Conservation (phyloP, 1,140 invertebrate genomes). For the Drosophila sucinea region DNA sequence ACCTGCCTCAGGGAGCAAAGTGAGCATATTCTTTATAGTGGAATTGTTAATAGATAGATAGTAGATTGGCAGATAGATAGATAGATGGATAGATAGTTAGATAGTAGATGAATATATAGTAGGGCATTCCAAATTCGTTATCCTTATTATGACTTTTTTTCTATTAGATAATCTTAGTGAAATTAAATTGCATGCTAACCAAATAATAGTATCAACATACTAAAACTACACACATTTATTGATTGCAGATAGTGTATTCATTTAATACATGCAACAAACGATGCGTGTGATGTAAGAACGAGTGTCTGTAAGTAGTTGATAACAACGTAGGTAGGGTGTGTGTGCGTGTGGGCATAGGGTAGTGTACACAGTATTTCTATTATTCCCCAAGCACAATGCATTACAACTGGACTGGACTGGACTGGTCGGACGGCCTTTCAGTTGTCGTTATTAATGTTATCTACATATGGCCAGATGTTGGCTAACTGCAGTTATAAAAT, state of each 20-base stretch:
- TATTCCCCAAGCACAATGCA: background rate
- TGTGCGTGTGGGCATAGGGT: background rate
- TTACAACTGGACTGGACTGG: background rate
- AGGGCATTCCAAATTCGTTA: background rate
- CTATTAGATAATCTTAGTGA: background rate
- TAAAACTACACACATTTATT: constrained; percentile 26
- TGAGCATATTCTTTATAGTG: too few species aligned
- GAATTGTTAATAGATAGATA: too few species aligned
- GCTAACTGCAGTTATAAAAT: constrained; percentile 17
- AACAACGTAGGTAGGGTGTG: background rate
- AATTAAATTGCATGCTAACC: constrained; percentile 11
- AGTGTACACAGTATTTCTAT: constrained; percentile 3
- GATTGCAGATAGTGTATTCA: constrained; percentile 8
- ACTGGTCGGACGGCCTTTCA: constrained; percentile 6
- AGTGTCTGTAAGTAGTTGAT: constrained; percentile 1
- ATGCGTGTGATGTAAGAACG: background rate
- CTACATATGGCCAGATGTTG: constrained; percentile 36
- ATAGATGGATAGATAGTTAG: too few species aligned
- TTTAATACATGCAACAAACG: background rate
- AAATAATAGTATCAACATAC: constrained; percentile 27
- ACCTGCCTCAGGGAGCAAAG: too few species aligned
- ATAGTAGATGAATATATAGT: background rate
- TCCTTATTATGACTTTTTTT: background rate
- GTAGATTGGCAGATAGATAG: too few species aligned
- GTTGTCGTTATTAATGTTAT: constrained; percentile 47